These are phyloP conservation scores for Holcopasites calliopsidis DNA, from an alignment of 1,140 invertebrate species.

Conservation along the genomic window DNA sequence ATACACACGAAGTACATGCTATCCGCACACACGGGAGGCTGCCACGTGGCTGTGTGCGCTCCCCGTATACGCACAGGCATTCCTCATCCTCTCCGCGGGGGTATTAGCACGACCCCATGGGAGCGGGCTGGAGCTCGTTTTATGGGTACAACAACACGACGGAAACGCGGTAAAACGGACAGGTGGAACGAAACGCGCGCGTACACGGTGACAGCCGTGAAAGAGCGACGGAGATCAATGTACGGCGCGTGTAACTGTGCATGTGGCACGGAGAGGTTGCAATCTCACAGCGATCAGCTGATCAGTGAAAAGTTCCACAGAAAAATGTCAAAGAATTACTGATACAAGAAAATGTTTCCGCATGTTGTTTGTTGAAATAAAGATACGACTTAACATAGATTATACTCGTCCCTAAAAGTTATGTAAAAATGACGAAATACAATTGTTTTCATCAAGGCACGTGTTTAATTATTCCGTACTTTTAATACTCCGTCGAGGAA, in stretches of 20 bases:
- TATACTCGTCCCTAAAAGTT: too few species aligned
- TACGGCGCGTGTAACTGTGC: background rate
- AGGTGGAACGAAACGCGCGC: conserved; percentile 62
- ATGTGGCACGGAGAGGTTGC: too few species aligned
- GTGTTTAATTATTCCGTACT: too few species aligned
- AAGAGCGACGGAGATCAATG: conserved; percentile 54
- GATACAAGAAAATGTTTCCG: too few species aligned
- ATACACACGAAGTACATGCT: conserved; percentile 1
- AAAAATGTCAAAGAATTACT: too few species aligned
- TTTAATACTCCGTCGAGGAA: too few species aligned
- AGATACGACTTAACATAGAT: too few species aligned
- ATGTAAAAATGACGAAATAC: too few species aligned
- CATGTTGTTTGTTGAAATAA: too few species aligned
- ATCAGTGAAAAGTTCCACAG: too few species aligned
- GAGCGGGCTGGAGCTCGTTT: conserved; percentile 60
- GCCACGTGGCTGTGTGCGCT: background rate
- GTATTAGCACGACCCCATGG: conserved; percentile 60
- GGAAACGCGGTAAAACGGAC: conserved; percentile 63
- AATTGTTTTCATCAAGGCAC: too few species aligned
- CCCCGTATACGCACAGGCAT: conserved; percentile 51
- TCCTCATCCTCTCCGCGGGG: conserved; percentile 58
- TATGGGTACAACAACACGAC: conserved; percentile 59
- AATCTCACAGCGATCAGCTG: too few species aligned
- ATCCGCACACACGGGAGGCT: background rate
- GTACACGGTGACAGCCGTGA: conserved; percentile 47